Conservation (phyloP, 2,113 vertebrate species). For the Xerus inauris region DNA sequence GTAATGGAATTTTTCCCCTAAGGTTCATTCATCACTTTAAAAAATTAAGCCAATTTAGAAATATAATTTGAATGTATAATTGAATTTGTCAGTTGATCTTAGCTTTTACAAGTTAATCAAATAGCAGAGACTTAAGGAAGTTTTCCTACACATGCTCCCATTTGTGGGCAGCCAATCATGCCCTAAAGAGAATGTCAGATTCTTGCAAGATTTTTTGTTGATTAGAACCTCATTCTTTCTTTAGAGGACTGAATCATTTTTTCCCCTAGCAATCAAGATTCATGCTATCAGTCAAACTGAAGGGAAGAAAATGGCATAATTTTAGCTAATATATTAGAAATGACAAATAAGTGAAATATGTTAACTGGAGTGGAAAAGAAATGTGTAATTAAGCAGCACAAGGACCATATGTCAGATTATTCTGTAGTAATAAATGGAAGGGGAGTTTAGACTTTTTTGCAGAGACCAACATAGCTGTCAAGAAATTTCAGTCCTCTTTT, state of each 20-base stretch:
- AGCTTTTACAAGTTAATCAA: conserved; percentile 86
- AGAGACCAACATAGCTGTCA: conserved; percentile 62
- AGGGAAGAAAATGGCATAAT: conserved; percentile 82
- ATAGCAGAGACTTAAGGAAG: conserved; percentile 78
- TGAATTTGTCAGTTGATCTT: conserved; percentile 86
- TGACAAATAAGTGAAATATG: conserved; percentile 85
- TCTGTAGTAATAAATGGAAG: conserved; percentile 67
- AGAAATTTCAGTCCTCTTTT: conserved; percentile 42
- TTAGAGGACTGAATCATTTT: conserved; percentile 71
- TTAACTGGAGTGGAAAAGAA: conserved; percentile 83
- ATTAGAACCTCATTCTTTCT: conserved; percentile 79
- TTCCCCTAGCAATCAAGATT: conserved; percentile 79
- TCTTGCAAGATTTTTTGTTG: conserved; percentile 69
- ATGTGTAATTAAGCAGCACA: conserved; percentile 81
- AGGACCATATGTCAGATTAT: conserved; percentile 80
- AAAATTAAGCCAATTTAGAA: conserved; percentile 87
- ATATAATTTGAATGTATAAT: conserved; percentile 88
- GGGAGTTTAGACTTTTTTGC: conserved; percentile 65
- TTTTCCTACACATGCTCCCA: conserved; percentile 69
- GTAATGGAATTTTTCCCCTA: conserved; percentile 75
- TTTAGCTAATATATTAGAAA: conserved; percentile 83
- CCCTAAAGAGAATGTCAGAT: conserved; percentile 71
- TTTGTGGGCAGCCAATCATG: conserved; percentile 61
- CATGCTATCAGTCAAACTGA: conserved; percentile 67
- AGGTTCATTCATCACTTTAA: conserved; percentile 87